phyloP scores from a whole-genome alignment of 2,113 vertebrate species.

The Arenaria interpres region DNA sequence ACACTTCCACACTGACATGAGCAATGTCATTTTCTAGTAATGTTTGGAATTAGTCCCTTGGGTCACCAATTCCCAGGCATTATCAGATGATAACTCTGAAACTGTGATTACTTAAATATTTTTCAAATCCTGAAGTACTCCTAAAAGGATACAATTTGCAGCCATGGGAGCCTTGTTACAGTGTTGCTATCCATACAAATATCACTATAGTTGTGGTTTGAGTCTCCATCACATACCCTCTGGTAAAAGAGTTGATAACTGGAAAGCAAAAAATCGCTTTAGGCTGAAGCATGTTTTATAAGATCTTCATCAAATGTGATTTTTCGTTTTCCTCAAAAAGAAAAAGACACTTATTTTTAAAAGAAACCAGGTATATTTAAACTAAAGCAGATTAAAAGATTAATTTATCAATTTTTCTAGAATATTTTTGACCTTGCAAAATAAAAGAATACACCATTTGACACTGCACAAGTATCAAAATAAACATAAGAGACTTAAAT shows the following conservation, averaged over 20 bases:
- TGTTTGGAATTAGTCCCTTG: slow-evolving; percentile 71
- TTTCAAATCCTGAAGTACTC: slow-evolving; percentile 49
- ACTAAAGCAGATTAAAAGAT: not conserved
- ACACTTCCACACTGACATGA: slow-evolving; percentile 53
- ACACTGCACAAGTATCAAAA: not conserved
- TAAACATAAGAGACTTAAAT: not conserved
- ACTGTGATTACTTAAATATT: slow-evolving; percentile 62
- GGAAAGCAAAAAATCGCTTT: not conserved
- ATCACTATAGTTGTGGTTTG: not conserved
- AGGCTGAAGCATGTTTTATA: not conserved
- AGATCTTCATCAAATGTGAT: not conserved
- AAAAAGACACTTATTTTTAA: not conserved
- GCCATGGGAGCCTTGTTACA: slow-evolving; percentile 29
- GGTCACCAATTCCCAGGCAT: slow-evolving; percentile 60
- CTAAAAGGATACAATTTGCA: slow-evolving; percentile 62
- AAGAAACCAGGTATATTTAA: not conserved
- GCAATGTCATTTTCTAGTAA: slow-evolving; percentile 69
- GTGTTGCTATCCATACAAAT: slow-evolving; percentile 22
- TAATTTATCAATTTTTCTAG: not conserved
- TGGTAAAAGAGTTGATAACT: not conserved
- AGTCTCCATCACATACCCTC: not conserved
- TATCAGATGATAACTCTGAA: slow-evolving; percentile 67
- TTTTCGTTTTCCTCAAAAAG: not conserved
- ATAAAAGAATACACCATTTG: not conserved
- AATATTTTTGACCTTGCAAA: not conserved